Conservation (phyloP, 2,113 vertebrate genomes). For the Gracilinanus agilis region DNA sequence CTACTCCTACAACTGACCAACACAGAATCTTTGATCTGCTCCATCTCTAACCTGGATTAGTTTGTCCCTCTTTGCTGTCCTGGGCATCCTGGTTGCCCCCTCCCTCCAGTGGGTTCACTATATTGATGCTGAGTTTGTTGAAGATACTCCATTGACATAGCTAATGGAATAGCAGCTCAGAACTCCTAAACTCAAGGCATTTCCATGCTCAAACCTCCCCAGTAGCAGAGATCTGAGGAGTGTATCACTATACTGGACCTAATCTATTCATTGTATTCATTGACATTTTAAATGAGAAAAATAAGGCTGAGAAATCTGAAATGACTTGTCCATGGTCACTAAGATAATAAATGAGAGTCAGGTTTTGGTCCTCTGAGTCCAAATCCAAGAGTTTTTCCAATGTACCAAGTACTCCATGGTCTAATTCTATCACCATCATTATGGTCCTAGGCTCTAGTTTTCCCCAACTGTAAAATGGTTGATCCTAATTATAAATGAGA, state of each 20-base stretch:
- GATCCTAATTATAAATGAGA: background rate
- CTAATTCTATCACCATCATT: background rate
- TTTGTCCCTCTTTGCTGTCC: background rate
- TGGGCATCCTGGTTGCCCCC: background rate
- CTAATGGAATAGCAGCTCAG: rapidly evolving
- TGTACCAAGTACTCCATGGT: background rate
- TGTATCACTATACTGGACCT: background rate
- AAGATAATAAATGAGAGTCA: background rate
- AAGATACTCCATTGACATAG: background rate
- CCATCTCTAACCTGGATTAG: background rate
- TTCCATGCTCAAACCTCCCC: background rate
- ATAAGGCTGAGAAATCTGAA: background rate
- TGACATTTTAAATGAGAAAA: too few species aligned
- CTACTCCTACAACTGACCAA: background rate
- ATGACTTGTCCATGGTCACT: background rate
- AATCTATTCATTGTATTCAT: background rate
- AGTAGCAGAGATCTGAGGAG: background rate
- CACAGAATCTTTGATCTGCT: background rate
- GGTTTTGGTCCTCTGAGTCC: background rate
- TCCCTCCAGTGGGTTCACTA: background rate
- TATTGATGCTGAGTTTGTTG: background rate
- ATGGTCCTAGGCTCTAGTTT: background rate
- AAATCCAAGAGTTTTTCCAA: background rate
- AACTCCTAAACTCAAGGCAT: background rate
- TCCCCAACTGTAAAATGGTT: background rate